These are phyloP conservation scores for Chamaea fasciata DNA, from an alignment of 2,113 vertebrate genomes.

Conservation along the genomic window DNA sequence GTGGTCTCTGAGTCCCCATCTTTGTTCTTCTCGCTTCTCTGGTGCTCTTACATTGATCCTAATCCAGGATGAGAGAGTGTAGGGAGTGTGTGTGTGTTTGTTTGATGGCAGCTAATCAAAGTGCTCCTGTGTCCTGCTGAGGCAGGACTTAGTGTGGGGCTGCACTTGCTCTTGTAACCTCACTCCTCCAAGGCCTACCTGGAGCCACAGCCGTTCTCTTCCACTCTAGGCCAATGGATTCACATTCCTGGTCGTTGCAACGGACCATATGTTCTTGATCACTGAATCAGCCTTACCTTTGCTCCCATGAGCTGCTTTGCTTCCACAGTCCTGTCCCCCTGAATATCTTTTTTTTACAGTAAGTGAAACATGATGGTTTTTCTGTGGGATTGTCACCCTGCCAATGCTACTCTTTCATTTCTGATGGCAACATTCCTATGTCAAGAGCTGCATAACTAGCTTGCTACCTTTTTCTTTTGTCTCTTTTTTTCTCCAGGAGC, in stretches of 20 bases:
- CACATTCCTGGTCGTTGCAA: background rate
- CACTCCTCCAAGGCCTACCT: background rate
- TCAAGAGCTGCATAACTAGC: background rate
- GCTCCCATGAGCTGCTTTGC: background rate
- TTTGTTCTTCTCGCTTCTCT: background rate
- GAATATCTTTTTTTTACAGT: background rate
- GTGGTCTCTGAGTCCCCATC: background rate
- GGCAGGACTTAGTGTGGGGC: background rate
- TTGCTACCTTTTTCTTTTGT: conserved; percentile 2
- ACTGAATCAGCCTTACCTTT: background rate
- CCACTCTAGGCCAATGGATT: background rate
- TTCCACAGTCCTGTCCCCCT: background rate
- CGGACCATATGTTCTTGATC: background rate
- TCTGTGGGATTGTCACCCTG: background rate
- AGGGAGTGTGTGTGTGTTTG: background rate
- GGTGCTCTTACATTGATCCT: background rate
- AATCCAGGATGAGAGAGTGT: background rate
- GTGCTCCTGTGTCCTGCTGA: background rate
- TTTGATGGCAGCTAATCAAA: background rate
- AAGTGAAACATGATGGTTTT: background rate
- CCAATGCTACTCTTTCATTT: background rate
- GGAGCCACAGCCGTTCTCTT: background rate
- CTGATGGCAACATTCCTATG: background rate
- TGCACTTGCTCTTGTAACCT: background rate
- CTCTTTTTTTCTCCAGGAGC: conserved; percentile 35